Evolutionary conservation across 2,888 invertebrate species (phyloP), one percentile per base, ranked within the genome.

Genomic region (Tinea trinotella): DNA sequence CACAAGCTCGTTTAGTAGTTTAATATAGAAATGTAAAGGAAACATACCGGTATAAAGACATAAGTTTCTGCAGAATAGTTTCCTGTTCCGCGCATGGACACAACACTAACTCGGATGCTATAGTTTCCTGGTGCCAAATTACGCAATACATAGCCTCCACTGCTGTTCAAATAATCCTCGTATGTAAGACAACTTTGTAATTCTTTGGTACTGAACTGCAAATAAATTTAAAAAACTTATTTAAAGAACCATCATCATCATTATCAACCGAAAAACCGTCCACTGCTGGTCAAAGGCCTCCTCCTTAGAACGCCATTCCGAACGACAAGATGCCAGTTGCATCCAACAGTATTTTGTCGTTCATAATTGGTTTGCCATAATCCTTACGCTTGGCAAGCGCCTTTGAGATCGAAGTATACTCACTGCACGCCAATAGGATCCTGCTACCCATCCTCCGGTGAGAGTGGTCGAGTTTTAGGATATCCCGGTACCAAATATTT

Each of bases 51-150:
- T 68, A 94, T 92, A 58, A 82, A 76, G 59, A 92, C 88, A 67
- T 87, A 89, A 36, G 84, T 70, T 3, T 78, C 67, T 0, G 86
- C 67, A 2, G 93, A 90, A 57, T 82, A 88, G 56, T 88, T 88
- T 9, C 93, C 93, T 54, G 88, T 87, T 22, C 93, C 94, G 52
- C 92, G 92, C 58, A 96, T 85, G 7, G 96, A 94, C 52, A 91
- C 90, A 5, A 96, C 94, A 55, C 89, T 88, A 9, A 97, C 88
- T 59, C 88, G 87, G 52, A 96, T 83, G 60, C 93, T 93, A 76
- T 97, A 96, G 80, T 94, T 96, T 19, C 96, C 97, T 35, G 94
- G 87, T 36, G 87, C 80, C 30, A 94, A 72, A 60, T 87, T 88
- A 56, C 86, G 87, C 57, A 92, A 67, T 10, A 80, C 68, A 66